Evolutionary conservation across 2,888 invertebrate genomes (phyloP), one percentile per base, ranked within the genome.

Genomic region (Cephus pygmeus): DNA sequence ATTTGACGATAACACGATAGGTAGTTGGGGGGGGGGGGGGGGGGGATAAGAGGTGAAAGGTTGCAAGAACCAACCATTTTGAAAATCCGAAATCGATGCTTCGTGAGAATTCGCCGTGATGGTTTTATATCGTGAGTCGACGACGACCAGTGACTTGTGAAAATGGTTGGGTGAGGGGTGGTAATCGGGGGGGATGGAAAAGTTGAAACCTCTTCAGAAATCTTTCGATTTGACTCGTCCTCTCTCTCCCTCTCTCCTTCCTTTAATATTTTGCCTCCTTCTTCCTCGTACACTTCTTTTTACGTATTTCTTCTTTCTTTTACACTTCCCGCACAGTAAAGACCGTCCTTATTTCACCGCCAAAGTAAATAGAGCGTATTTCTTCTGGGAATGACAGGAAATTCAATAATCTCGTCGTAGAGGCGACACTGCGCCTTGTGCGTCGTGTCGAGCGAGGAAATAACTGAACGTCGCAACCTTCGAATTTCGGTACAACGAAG

Each of bases 351-450:
- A 78, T 34, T 76, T 77, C 40, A 75, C 75, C 69, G 79, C 77
- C 76, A 78, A 80, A 88, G 88, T 89, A 89, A 89, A 90, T 89
- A 88, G 87, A 88, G 86, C 88, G 87, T 86, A 89, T 89, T 90
- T 90, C 90, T 90, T 90, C 90, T 89, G 90, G 88, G 87, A 88
- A 88, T 90, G 89, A 90, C 90, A 88, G 88, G 85, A 90, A 90
- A 90, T 88, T 90, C 90, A 89, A 90, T 90, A 90, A 90, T 90
- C 74, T 15, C 34, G 33, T 56, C 69, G 74, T 69, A 69, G 33
- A 77, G 74, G 34, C 33, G 73, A 34, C 40, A 69, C 69, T 69
- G 69, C 69, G 31, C 33, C 69, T 2, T 69, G 33, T 69, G 33
- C 69, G 31, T 30, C 31, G 30, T 3, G 31, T 0, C 31, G 69